Evolutionary conservation across 2,113 vertebrate genomes (phyloP).

Genomic region (Gallinago jamesoni): DNA sequence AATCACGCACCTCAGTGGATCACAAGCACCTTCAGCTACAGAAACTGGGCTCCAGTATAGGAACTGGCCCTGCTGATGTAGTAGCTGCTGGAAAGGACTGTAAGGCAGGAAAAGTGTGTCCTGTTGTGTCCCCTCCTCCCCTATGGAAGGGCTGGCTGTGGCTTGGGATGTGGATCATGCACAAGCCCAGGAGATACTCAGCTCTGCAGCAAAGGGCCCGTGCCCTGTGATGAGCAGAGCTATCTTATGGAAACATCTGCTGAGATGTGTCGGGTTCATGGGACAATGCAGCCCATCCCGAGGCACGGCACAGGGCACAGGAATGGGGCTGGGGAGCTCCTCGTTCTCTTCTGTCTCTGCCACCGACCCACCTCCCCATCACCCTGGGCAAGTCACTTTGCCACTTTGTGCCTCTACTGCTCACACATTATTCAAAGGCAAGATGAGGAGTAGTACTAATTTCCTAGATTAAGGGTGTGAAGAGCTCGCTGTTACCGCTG

Average conservation of each 20-base stretch:
- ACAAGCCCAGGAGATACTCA: neutral
- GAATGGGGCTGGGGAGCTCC: neutral
- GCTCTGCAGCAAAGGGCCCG: neutral
- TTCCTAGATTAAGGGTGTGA: neutral
- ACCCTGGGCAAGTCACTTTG: neutral
- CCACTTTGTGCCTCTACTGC: neutral
- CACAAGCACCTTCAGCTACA: neutral
- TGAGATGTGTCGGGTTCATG: neutral
- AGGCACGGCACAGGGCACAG: neutral
- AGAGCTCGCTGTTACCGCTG: neutral
- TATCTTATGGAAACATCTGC: neutral
- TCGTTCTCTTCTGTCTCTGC: neutral
- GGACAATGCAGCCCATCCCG: fast-evolving
- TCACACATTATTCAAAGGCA: neutral
- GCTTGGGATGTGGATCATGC: neutral
- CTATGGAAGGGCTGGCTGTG: fast-evolving
- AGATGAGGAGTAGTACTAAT: neutral
- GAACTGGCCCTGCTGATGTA: neutral
- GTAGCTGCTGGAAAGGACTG: neutral
- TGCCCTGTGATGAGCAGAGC: neutral
- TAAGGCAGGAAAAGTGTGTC: neutral
- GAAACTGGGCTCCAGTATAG: neutral
- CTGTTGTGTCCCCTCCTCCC: neutral
- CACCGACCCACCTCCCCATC: fast-evolving
- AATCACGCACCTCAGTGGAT: neutral